phyloP scores from a whole-genome alignment of 2,888 invertebrate species.

The Meganola albula region DNA sequence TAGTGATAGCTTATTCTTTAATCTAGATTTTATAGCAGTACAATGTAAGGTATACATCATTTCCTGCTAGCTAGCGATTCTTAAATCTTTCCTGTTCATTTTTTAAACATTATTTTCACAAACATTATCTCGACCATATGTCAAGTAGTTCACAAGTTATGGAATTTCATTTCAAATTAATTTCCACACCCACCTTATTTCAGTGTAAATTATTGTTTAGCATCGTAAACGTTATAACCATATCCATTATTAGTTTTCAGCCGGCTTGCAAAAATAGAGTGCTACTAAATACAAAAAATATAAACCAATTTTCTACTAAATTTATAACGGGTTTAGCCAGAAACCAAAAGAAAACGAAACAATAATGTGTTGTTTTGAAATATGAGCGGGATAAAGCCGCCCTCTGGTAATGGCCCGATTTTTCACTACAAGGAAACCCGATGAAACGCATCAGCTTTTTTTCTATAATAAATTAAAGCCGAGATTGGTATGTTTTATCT shows the following conservation, averaged over 20 bases:
- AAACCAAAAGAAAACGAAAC: constrained; percentile 65
- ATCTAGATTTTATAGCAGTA: no score
- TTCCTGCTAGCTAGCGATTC: no score
- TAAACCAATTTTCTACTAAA: constrained; percentile 46
- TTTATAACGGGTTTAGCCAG: constrained; percentile 60
- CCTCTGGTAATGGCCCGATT: constrained; percentile 62
- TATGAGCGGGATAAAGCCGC: constrained; percentile 52
- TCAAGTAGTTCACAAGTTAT: no score
- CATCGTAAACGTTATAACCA: constrained; percentile 19
- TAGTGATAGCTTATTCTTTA: no score
- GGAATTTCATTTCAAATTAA: no score
- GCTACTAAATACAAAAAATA: constrained; percentile 34
- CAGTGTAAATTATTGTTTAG: constrained; percentile 20
- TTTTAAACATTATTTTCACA: no score
- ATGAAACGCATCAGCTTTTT: constrained; percentile 51
- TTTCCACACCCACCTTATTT: constrained; percentile 6
- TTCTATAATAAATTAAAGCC: constrained; percentile 53
- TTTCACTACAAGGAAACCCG: constrained; percentile 64
- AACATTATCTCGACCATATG: no score
- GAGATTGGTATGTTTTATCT: constrained; percentile 50
- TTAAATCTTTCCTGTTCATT: no score
- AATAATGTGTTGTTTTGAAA: constrained; percentile 75
- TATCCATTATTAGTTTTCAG: constrained; percentile 29
- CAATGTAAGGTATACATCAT: no score
- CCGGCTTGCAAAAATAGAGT: constrained; percentile 16